Conservation (phyloP, 2,888 invertebrate genomes). For the Agriopis marginaria region DNA sequence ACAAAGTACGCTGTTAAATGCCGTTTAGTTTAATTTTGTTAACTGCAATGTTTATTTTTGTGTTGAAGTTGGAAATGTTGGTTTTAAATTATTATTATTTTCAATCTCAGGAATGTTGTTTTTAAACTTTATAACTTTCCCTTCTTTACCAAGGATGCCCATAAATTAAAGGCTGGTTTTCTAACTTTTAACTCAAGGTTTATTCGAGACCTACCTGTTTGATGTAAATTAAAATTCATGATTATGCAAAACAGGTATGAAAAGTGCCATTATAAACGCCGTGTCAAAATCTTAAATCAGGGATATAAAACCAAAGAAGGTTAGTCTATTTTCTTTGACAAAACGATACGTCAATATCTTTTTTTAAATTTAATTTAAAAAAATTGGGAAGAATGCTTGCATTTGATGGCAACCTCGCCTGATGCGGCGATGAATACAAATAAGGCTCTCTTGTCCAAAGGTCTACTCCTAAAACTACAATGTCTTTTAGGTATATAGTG, state of each 20-base stretch:
- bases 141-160: constrained; percentile 15
- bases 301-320: constrained; percentile 15
- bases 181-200: constrained; percentile 29
- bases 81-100: too few species aligned
- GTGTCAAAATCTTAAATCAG: constrained; percentile 26
- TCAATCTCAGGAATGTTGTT: constrained; percentile 4
- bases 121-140: constrained; percentile 22
- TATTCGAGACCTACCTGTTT: constrained; percentile 9
- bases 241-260: constrained; percentile 30
- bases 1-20: too few species aligned
- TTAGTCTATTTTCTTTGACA: too few species aligned
- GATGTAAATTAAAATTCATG: constrained; percentile 38
- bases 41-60: not conserved
- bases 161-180: constrained; percentile 30
- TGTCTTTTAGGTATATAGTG: too few species aligned
- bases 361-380: too few species aligned
- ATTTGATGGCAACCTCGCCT: too few species aligned
- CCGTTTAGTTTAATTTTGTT: not conserved
- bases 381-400: too few species aligned
- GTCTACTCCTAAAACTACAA: too few species aligned
- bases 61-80: not conserved
- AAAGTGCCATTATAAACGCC: constrained; percentile 20
- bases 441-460: too few species aligned
- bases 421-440: too few species aligned
- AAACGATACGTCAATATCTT: too few species aligned